Evolutionary conservation across 1,140 invertebrate genomes (phyloP).

Genomic region (Hyposmocoma kahamanoa): DNA sequence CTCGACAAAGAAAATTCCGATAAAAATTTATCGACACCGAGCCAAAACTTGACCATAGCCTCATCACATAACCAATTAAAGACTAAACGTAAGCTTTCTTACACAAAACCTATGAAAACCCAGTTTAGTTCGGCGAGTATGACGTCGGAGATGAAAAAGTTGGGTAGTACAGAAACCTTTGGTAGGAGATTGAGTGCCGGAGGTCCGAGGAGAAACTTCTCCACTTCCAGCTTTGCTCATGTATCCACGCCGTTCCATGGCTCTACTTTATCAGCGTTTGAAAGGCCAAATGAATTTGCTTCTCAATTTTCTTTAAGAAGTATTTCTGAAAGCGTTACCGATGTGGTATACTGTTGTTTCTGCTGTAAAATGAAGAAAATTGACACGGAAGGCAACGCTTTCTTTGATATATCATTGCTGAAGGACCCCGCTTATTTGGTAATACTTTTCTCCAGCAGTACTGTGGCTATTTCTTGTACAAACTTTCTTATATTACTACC

Average conservation of each 20-base stretch:
- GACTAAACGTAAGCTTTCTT: conserved; percentile 52
- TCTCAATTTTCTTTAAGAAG: conserved; percentile 85
- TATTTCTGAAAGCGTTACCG: conserved; percentile 73
- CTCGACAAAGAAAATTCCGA: conserved; percentile 25
- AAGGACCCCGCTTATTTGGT: conserved; percentile 86
- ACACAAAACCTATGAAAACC: conserved; percentile 41
- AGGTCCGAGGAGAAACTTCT: conserved; percentile 77
- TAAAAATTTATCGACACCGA: conserved; percentile 23
- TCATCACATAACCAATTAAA: conserved; percentile 32
- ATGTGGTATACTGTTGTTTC: conserved; percentile 62
- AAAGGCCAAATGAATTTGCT: conserved; percentile 80
- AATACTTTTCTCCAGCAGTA: conserved; percentile 86
- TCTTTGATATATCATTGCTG: conserved; percentile 82
- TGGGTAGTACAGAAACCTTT: conserved; percentile 48
- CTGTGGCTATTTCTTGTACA: conserved; percentile 89
- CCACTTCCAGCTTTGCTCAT: conserved; percentile 86
- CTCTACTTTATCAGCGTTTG: conserved; percentile 83
- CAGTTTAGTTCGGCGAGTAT: conserved; percentile 48
- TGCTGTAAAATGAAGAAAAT: conserved; percentile 58
- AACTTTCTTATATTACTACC: conserved; percentile 89
- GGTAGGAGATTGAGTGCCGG: conserved; percentile 37
- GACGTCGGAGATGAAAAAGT: conserved; percentile 30
- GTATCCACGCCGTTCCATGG: conserved; percentile 88
- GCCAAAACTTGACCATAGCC: conserved; percentile 32
- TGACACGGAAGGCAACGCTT: conserved; percentile 74